These are phyloP conservation scores for Aldabrachelys gigantea DNA, from an alignment of 2,113 vertebrate genomes.

Conservation along the genomic window DNA sequence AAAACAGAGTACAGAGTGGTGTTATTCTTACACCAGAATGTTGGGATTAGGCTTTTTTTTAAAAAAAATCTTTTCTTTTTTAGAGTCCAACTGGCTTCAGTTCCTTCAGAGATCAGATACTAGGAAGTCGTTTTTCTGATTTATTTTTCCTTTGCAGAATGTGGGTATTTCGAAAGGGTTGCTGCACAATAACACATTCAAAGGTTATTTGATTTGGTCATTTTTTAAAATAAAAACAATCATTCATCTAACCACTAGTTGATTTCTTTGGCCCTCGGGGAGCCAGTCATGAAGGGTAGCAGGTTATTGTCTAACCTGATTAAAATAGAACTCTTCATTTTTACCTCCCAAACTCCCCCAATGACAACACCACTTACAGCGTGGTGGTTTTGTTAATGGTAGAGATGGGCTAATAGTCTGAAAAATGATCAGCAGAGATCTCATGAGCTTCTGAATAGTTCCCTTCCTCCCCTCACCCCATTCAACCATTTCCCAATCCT, in stretches of 20 bases:
- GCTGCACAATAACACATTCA: slow-evolving; percentile 31
- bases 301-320: slow-evolving; percentile 72
- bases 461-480: background rate
- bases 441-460: background rate
- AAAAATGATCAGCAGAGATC: background rate
- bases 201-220: slow-evolving; percentile 70
- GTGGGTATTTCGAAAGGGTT: slow-evolving; percentile 65
- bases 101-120: slow-evolving; percentile 55
- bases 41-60: slow-evolving; percentile 56
- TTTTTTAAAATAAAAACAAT: slow-evolving; percentile 69
- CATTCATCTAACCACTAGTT: slow-evolving; percentile 71
- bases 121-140: slow-evolving; percentile 56
- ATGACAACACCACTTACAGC: slow-evolving; percentile 48
- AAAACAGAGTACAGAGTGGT: slow-evolving; percentile 60
- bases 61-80: slow-evolving; percentile 45
- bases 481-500: background rate
- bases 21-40: slow-evolving; percentile 68
- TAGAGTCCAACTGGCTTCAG: slow-evolving; percentile 14
- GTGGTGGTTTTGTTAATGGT: slow-evolving; percentile 25
- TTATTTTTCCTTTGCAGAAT: slow-evolving; percentile 51
- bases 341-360: slow-evolving; percentile 43
- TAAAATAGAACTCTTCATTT: slow-evolving; percentile 56
- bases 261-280: slow-evolving; percentile 67
- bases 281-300: slow-evolving; percentile 68
- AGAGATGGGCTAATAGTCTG: background rate